Conservation (phyloP, 2,888 invertebrate genomes). For the Pyrocoelia pectoralis region DNA sequence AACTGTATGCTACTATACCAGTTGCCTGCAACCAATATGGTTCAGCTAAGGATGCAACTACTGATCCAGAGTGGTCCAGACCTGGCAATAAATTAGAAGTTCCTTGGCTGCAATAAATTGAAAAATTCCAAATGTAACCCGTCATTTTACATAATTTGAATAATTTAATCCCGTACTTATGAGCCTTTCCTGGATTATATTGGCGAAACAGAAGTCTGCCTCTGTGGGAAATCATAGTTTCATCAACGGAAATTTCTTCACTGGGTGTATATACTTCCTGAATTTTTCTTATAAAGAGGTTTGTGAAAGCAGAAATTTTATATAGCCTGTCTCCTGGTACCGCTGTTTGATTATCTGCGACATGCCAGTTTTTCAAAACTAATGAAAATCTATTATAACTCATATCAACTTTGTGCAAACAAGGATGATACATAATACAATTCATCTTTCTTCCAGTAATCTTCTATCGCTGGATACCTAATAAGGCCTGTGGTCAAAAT, state of each 20-base stretch:
- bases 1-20: conserved; percentile 10
- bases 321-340: conserved; percentile 8
- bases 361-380: conserved; percentile 7
- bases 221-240: conserved; percentile 11
- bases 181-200: conserved; percentile 7
- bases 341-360: conserved; percentile 6
- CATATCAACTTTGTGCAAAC: conserved; percentile 1
- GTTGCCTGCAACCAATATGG: conserved; percentile 10
- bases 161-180: conserved; percentile 4
- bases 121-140: conserved; percentile 12
- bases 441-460: background rate
- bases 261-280: conserved; percentile 5
- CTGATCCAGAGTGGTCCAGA: conserved; percentile 9
- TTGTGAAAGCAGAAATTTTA: conserved; percentile 6
- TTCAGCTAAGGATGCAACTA: conserved; percentile 6
- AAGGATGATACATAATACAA: background rate
- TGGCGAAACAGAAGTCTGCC: conserved; percentile 2
- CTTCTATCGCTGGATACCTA: background rate
- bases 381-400: conserved; percentile 15
- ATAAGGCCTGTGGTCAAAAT: conserved; percentile 6
- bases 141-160: conserved; percentile 8
- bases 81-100: conserved; percentile 3
- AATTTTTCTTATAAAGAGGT: background rate
- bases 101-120: conserved; percentile 8
- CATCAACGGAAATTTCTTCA: conserved; percentile 8